Evolutionary conservation across 2,888 invertebrate genomes (phyloP), one percentile per base, ranked within the genome.

Genomic region (Oegoconia quadripuncta): DNA sequence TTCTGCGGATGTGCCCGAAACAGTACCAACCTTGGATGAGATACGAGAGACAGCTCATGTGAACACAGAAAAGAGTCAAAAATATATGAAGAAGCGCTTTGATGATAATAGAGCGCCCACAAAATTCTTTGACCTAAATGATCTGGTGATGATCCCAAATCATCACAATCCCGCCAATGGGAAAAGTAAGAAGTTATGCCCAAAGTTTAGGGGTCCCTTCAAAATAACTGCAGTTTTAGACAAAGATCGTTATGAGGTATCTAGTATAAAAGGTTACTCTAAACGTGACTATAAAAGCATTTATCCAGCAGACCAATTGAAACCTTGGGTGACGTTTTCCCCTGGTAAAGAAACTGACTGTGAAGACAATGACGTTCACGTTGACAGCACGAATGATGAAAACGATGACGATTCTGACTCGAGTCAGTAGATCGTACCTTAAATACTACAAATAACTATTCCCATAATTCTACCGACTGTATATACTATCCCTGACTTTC

Each of bases 131-230:
- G 8, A 2, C 2, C 5, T 7, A 18, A 18, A 18, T 3, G 30
- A 30, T 11, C 8, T 30, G 12, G 48, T 6, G 41, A 51, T 22
- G 42, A 41, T 20, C 13, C 27, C 3, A 30, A 44, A 14, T 48
- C 42, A 48, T n/a, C n/a, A n/a, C 25, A 23, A 9, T 13, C 17
- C 9, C 4, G 11, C 25, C 18, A 25, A 42, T 0, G 46, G 48
- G 1, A 37, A 46, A 17, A 34, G 36, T 31, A 39, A 20, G 23
- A 51, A 48, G 20, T 33, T 50, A 8, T 1, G 31, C 3, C 41
- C 44, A 7, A 44, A 46, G 28, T 46, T 35, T 34, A 2, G 13
- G 13, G 48, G 48, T 6, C 46, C 46, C 5, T 44, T 40, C 7
- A 39, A 37, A 15, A 23, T 46, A 3, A 16, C 17, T 8, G 34